Conservation (phyloP, 2,888 invertebrate species). For the Drosophila yooni region DNA sequence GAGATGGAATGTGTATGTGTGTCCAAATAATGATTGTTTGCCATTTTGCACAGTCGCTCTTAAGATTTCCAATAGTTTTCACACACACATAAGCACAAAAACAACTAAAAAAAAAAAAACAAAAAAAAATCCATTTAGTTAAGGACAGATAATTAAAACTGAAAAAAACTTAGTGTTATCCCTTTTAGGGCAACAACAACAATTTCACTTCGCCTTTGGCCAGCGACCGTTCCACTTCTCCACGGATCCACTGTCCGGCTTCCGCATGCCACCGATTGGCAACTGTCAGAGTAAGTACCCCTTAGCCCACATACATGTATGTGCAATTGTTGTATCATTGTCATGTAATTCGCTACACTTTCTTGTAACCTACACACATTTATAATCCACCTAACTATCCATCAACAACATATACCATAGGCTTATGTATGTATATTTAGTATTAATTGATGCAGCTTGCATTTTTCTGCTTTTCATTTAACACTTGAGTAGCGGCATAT, state of each 20-base stretch:
- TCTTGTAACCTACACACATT: constrained; percentile 1
- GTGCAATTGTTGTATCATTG: not conserved
- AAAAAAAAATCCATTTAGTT: constrained; percentile 66
- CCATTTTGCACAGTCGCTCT: not conserved
- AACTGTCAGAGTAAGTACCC: constrained; percentile 94
- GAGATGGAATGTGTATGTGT: not conserved
- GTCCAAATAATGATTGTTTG: not conserved
- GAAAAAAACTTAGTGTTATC: constrained; percentile 91
- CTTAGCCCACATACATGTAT: not conserved
- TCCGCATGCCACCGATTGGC: constrained; percentile 95
- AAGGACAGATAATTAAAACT: constrained; percentile 85
- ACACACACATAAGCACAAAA: constrained; percentile 21
- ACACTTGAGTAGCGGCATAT: constrained; percentile 30
- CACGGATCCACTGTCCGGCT: constrained; percentile 93
- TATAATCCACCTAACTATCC: not conserved
- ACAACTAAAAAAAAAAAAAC: constrained; percentile 17
- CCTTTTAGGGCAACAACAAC: constrained; percentile 97
- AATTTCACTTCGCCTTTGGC: constrained; percentile 96
- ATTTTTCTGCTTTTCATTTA: constrained; percentile 17
- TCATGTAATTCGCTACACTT: not conserved
- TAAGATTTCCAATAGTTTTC: not conserved
- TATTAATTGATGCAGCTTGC: not conserved
- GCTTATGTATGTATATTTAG: not conserved
- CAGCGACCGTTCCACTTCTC: constrained; percentile 95
- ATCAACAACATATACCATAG: not conserved